Percentiles rank a stretch among this genome's conserved stretches.
These are phyloP conservation scores for Saccostrea cuccullata DNA, from an alignment of 1,140 invertebrate genomes.

Conservation along the genomic window DNA sequence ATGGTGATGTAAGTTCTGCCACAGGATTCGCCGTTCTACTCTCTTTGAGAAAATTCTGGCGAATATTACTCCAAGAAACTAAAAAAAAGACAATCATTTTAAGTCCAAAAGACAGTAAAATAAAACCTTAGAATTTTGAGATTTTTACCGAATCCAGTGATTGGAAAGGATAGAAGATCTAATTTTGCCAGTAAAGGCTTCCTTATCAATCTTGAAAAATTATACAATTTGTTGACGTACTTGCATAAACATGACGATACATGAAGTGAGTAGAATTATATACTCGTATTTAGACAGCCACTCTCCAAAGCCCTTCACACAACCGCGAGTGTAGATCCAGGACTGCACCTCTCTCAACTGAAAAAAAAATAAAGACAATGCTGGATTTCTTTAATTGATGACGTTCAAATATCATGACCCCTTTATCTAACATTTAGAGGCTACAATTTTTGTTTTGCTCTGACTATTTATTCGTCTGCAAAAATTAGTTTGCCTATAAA, in stretches of 20 bases:
- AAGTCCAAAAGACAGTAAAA: too few species aligned
- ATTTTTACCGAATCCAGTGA: too few species aligned
- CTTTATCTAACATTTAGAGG: too few species aligned
- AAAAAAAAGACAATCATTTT: background rate
- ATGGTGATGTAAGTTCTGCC: background rate
- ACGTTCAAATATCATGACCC: too few species aligned
- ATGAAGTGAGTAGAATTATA: constrained; percentile 28
- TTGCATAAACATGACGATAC: constrained; percentile 42
- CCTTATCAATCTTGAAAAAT: background rate
- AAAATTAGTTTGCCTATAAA: too few species aligned
- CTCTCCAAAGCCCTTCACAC: constrained; percentile 53
- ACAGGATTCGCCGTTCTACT: constrained; percentile 4
- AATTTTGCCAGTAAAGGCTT: background rate
- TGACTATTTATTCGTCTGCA: too few species aligned
- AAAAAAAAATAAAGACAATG: background rate
- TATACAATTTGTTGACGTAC: background rate
- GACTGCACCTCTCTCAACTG: constrained; percentile 41
- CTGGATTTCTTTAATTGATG: background rate
- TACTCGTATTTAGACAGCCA: constrained; percentile 47
- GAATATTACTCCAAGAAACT: constrained; percentile 44
- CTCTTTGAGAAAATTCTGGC: constrained; percentile 40
- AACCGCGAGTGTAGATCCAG: constrained; percentile 55
- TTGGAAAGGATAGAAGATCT: too few species aligned
- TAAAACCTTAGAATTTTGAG: too few species aligned
- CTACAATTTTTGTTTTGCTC: too few species aligned